Evolutionary conservation across 2,113 vertebrate genomes (phyloP).

Genomic region (Chrysemys picta): DNA sequence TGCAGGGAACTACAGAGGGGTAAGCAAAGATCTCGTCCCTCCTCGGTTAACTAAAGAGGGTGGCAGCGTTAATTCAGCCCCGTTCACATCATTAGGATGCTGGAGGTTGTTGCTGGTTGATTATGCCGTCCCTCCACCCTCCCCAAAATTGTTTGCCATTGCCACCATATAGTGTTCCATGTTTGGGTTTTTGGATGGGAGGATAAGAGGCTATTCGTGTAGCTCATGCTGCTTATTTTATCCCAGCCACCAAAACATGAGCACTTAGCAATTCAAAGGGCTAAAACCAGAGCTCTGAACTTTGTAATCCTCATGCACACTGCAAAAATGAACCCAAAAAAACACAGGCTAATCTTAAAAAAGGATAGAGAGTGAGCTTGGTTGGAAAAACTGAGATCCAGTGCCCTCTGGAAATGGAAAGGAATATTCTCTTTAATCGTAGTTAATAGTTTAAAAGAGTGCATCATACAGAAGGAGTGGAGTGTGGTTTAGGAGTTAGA

Average conservation of each 20-base stretch:
- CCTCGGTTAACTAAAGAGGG: slow-evolving; percentile 44
- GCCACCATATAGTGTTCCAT: neutral
- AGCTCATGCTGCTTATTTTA: neutral
- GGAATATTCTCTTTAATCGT: neutral
- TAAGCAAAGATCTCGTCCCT: neutral
- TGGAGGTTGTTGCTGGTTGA: neutral
- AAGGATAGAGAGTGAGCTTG: neutral
- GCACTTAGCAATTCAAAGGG: accelerated
- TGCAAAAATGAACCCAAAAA: neutral
- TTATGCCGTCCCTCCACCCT: neutral
- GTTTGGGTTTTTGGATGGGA: neutral
- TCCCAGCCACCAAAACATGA: neutral
- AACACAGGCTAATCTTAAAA: neutral
- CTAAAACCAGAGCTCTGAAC: accelerated
- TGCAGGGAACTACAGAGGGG: neutral
- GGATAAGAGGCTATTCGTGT: neutral
- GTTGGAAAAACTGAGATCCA: neutral
- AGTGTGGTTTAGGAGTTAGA: neutral
- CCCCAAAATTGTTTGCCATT: neutral
- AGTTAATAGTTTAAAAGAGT: neutral
- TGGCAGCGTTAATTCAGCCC: slow-evolving; percentile 42
- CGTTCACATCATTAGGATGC: neutral
- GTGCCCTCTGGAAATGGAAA: neutral
- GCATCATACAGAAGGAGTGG: neutral
- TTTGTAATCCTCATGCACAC: neutral